phyloP scores from a whole-genome alignment of 2,113 vertebrate species.

The Morone chrysops region DNA sequence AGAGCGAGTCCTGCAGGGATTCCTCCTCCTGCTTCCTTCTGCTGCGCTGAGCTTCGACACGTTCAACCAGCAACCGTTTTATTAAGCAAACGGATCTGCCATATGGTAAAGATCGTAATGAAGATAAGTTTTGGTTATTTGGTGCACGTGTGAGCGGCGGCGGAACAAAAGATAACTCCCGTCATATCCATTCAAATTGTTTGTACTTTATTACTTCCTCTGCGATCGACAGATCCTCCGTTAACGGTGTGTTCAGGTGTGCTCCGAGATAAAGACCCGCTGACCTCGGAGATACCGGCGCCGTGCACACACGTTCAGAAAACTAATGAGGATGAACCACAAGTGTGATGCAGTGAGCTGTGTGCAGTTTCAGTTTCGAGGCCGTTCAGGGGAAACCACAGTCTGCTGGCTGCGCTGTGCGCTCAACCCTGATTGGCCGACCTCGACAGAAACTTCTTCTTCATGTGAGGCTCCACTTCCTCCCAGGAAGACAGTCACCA shows the following conservation, averaged over 20 bases:
- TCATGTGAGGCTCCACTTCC: constrained; percentile 72
- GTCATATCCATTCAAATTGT: too few species aligned
- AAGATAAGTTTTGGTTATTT: too few species aligned
- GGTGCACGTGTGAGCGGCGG: too few species aligned
- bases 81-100: too few species aligned
- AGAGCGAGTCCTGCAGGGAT: not conserved
- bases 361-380: constrained; percentile 35
- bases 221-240: too few species aligned
- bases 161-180: too few species aligned
- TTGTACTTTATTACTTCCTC: too few species aligned
- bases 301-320: too few species aligned
- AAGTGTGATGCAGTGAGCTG: not conserved
- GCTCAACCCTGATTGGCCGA: constrained; percentile 70
- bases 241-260: too few species aligned
- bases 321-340: not conserved
- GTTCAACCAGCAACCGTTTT: not conserved
- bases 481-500: constrained; percentile 72
- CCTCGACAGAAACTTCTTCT: not conserved
- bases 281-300: too few species aligned
- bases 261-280: too few species aligned
- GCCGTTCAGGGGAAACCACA: constrained; percentile 66
- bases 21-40: not conserved
- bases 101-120: too few species aligned
- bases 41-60: not conserved
- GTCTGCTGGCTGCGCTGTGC: constrained; percentile 37